Evolutionary conservation across 2,888 invertebrate genomes (phyloP), one percentile per base, ranked within the genome.

Genomic region (Ashinkailepas kermadecensis): DNA sequence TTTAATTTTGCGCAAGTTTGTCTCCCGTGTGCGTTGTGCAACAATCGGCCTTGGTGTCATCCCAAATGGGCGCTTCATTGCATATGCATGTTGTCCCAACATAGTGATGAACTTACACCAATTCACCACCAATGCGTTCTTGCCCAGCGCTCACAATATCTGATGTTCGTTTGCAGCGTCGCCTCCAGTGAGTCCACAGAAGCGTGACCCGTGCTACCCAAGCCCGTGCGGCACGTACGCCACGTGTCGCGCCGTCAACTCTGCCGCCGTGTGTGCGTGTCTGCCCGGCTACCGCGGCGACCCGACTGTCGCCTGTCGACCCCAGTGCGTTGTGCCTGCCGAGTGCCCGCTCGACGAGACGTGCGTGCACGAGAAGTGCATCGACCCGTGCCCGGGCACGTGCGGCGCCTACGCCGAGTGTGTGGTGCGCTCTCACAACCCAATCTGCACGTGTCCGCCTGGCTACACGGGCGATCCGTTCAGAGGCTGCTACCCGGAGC

Each of bases 191-290:
- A 79, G 79, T 9, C 81, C 79, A 23, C 81, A 65, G 23, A 58
- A 74, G 56, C 56, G 57, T 65, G 82, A 83, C 85, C 94, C 94
- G 0, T 95, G 95, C 86, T 92, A 94, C 86, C 94, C 95, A 81
- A 94, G 94, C 62, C 95, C 95, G 1, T 96, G 96, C 86, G 96
- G 95, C 70, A 88, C 93, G 0, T 95, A 95, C 87, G 94, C 95
- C 6, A 88, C 93, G 86, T 93, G 94, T 87, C 64, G 78, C 4
- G 80, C 80, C 56, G 62, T 81, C n/a, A 80, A 79, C 65, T 39
- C 81, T 3, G 64, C 57, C 58, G 82, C 81, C 10, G 65, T 81
- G 8, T 96, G 95, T 87, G 94, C 94, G 0, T 96, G 95, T 86
- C 89, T 93, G 84, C 92, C 93, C 1, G 92, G 92, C 85, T 94